A percentile compares a stretch with the other conserved stretches of the same genome.
phyloP scores from a whole-genome alignment of 2,888 invertebrate species.

The Empis livida region DNA sequence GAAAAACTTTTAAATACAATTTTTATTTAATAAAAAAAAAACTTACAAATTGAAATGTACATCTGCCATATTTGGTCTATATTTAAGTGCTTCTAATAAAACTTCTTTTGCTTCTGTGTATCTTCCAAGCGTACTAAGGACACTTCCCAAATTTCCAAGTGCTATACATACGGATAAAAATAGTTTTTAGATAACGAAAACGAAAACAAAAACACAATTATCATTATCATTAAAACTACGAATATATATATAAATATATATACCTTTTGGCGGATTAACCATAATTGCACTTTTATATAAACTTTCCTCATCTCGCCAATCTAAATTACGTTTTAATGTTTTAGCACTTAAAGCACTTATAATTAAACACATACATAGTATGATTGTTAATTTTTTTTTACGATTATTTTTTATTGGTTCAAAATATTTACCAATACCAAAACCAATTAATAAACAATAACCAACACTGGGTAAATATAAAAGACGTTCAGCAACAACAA shows the following conservation, averaged over 20 bases:
- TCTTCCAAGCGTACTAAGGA: conserved; percentile 79
- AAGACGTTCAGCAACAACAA: conserved; percentile 93
- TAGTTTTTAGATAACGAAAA: neutral
- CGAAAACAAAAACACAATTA: neutral
- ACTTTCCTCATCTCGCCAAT: conserved; percentile 89
- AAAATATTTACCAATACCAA: conserved; percentile 46
- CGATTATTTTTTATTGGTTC: conserved; percentile 29
- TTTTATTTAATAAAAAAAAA: neutral
- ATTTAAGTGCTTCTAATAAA: conserved; percentile 77
- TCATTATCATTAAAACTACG: neutral
- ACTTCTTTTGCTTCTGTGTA: conserved; percentile 81
- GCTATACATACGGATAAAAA: conserved; percentile 42
- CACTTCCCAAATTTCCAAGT: conserved; percentile 92
- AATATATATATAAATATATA: conserved; percentile 6
- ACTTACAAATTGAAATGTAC: conserved; percentile 98
- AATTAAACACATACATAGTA: conserved; percentile 38
- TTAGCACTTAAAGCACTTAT: conserved; percentile 58
- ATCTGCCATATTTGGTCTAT: conserved; percentile 96
- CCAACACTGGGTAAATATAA: conserved; percentile 94
- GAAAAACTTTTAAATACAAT: too few relatives aligned
- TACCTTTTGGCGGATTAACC: conserved; percentile 97
- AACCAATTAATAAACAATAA: conserved; percentile 76
- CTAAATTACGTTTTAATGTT: conserved; percentile 71
- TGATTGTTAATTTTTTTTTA: conserved; percentile 22
- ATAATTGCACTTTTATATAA: conserved; percentile 81